Conservation (phyloP, 2,797 vertebrate genomes). For the Manis pentadactyla region DNA sequence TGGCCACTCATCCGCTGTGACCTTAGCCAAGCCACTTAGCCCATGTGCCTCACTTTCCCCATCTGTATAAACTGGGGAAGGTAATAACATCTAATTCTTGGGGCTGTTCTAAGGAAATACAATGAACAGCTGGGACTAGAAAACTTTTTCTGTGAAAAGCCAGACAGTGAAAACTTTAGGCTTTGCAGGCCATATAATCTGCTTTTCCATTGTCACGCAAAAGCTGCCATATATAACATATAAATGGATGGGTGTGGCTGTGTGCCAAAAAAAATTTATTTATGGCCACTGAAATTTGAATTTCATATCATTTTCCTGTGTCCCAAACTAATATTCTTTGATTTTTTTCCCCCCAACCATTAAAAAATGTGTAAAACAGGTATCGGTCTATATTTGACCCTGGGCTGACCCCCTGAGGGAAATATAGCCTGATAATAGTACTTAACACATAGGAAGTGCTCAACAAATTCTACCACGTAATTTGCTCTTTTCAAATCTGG, state of each 20-base stretch:
- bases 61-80: background rate
- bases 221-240: rapidly evolving
- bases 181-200: background rate
- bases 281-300: background rate
- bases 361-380: background rate
- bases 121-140: rapidly evolving
- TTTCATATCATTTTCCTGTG: background rate
- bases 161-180: background rate
- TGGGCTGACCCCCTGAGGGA: background rate
- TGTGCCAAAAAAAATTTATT: background rate
- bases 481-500: background rate
- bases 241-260: background rate
- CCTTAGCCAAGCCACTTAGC: background rate
- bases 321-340: background rate
- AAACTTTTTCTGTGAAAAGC: background rate
- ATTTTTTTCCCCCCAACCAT: background rate
- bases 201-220: too few relatives aligned
- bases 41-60: background rate
- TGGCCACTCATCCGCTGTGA: background rate
- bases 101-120: background rate
- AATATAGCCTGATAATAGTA: too few relatives aligned
- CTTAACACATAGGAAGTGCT: background rate
- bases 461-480: too few relatives aligned
- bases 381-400: background rate
- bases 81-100: rapidly evolving